Percentiles rank a stretch among this genome's conserved stretches.
These are phyloP conservation scores for Axis porcinus DNA, from an alignment of 2,113 vertebrate species.

Conservation along the genomic window DNA sequence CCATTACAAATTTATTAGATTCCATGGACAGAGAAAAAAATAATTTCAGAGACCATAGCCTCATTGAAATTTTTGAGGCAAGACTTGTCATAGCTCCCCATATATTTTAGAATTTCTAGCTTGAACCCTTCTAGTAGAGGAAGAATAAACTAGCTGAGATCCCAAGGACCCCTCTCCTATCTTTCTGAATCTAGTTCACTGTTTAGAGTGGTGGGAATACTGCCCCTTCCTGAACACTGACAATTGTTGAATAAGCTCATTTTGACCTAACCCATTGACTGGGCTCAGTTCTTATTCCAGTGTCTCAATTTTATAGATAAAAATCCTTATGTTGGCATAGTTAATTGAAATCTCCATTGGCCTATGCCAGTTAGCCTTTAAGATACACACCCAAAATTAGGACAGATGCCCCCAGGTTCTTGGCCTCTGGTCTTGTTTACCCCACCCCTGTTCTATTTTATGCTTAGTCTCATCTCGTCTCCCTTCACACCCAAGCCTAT, in stretches of 20 bases:
- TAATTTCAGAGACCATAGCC: neutral
- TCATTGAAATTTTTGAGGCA: neutral
- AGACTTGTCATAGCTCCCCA: neutral
- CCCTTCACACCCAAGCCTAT: neutral
- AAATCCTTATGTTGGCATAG: neutral
- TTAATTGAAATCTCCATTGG: neutral
- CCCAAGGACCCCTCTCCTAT: neutral
- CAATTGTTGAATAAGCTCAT: neutral
- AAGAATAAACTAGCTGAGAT: neutral
- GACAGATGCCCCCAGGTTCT: neutral
- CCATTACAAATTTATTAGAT: constrained; percentile 7
- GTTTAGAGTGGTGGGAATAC: neutral
- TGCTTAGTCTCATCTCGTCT: neutral
- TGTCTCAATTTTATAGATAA: neutral
- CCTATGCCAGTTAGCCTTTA: neutral
- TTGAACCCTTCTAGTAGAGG: neutral
- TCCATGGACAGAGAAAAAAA: neutral
- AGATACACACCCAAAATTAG: neutral
- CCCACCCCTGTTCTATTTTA: neutral
- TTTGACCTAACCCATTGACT: neutral
- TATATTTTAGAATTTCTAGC: neutral
- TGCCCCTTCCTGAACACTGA: neutral
- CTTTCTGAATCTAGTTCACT: neutral
- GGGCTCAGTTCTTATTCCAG: neutral
- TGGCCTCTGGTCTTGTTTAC: neutral